A percentile compares a stretch with the other conserved stretches of the same genome.
These are phyloP conservation scores for Cranoglanis bouderius DNA, from an alignment of 2,113 vertebrate species.

Conservation along the genomic window DNA sequence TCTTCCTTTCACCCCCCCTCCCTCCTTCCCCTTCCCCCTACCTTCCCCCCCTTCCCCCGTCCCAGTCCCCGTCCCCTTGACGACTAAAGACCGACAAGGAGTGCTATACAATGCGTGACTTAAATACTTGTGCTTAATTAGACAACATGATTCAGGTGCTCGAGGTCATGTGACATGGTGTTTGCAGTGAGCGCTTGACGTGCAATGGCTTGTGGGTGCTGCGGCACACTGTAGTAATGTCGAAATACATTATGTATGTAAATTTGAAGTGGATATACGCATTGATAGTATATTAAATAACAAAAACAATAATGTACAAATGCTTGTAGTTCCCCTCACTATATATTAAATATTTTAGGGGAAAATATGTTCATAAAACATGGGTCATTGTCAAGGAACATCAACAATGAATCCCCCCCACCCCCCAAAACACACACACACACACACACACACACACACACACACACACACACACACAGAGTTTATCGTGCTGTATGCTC, in stretches of 20 bases:
- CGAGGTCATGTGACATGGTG: too few species aligned
- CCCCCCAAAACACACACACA: neutral
- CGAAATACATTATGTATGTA: too few species aligned
- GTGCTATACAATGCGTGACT: neutral
- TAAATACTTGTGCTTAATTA: neutral
- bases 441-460: conserved; percentile 24
- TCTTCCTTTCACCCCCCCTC: neutral
- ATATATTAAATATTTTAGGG: neutral
- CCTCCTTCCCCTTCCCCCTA: too few species aligned
- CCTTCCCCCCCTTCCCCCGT: too few species aligned
- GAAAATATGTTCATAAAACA: too few species aligned
- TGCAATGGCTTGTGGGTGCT: too few species aligned
- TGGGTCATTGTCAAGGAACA: too few species aligned
- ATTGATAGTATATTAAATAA: neutral
- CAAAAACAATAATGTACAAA: neutral
- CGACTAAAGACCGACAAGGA: neutral
- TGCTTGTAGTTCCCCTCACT: neutral
- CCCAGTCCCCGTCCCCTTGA: too few species aligned
- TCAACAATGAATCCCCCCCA: too few species aligned
- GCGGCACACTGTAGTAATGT: too few species aligned
- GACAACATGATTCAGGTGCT: neutral
- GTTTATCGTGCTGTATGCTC: conserved; percentile 6
- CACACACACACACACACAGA: conserved; percentile 1
- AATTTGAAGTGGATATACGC: too few species aligned
- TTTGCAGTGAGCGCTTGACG: too few species aligned